Conservation (phyloP, 2,888 invertebrate species). For the Patella ulyssiponensis region DNA sequence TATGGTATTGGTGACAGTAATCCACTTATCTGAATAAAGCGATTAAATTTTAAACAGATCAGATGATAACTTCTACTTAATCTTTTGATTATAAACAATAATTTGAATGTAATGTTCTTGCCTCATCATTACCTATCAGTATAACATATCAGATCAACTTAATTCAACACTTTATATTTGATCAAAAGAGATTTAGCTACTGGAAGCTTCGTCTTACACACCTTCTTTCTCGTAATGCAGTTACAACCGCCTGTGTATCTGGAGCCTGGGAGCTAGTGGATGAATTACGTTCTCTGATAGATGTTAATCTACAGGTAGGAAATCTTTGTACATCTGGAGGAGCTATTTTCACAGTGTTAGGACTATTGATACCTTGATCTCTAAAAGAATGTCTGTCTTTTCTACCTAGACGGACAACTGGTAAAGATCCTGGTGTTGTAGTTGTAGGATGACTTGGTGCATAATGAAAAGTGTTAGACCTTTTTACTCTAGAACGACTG, state of each 20-base stretch:
- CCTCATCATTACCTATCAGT: not conserved
- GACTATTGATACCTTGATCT: conserved; percentile 46
- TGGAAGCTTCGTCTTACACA: conserved; percentile 14
- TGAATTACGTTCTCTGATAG: not conserved
- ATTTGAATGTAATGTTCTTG: not conserved
- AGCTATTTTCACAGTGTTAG: conserved; percentile 58
- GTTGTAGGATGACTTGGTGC: conserved; percentile 30
- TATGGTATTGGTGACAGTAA: no score
- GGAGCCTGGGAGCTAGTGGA: conserved; percentile 32
- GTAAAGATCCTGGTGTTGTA: conserved; percentile 42
- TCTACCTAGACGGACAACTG: conserved; percentile 48
- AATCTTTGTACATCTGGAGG: conserved; percentile 50
- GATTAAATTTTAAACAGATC: no score
- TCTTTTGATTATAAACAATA: not conserved
- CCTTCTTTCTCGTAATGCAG: conserved; percentile 56
- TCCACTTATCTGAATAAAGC: no score
- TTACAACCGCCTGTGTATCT: conserved; percentile 52
- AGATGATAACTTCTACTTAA: not conserved
- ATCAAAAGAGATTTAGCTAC: no score
- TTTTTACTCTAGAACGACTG: conserved; percentile 11
- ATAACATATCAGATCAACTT: no score
- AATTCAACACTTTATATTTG: no score
- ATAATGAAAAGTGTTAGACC: conserved; percentile 23
- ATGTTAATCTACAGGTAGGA: conserved; percentile 45
- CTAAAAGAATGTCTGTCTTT: conserved; percentile 41